Evolutionary conservation across 2,797 vertebrate genomes (phyloP).

Genomic region (Chelmon rostratus): DNA sequence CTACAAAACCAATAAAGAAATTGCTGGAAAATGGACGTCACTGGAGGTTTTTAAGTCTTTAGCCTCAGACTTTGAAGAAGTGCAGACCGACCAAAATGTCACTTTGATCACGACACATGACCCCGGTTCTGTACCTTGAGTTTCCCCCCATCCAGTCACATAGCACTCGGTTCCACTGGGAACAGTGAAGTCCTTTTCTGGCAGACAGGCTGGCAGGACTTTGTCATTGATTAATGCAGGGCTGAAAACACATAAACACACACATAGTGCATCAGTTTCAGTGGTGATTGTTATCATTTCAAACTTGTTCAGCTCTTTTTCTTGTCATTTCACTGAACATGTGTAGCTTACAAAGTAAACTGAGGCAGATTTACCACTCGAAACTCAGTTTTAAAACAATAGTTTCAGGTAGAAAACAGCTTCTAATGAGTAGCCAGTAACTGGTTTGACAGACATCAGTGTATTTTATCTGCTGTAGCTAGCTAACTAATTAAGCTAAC

Average conservation of each 20-base stretch:
- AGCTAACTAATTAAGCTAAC: no score
- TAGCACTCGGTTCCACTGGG: constrained; percentile 90
- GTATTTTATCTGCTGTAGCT: no score
- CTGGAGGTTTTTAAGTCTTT: not conserved
- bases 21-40: not conserved
- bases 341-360: no score
- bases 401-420: no score
- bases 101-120: not conserved
- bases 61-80: not conserved
- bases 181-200: constrained; percentile 87
- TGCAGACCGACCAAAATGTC: not conserved
- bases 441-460: no score
- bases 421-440: no score
- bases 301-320: no score
- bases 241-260: constrained; percentile 82
- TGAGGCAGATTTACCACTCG: no score
- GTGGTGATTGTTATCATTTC: not conserved
- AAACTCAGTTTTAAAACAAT: no score
- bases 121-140: constrained; percentile 87
- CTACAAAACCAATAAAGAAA: not conserved
- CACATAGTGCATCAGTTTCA: not conserved
- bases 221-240: constrained; percentile 88
- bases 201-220: constrained; percentile 91
- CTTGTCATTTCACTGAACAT: no score
- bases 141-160: constrained; percentile 96